A percentile compares a stretch with the other conserved stretches of the same genome.
phyloP scores from a whole-genome alignment of 1,140 invertebrate species.

The Zaprionus kolodkinae region DNA sequence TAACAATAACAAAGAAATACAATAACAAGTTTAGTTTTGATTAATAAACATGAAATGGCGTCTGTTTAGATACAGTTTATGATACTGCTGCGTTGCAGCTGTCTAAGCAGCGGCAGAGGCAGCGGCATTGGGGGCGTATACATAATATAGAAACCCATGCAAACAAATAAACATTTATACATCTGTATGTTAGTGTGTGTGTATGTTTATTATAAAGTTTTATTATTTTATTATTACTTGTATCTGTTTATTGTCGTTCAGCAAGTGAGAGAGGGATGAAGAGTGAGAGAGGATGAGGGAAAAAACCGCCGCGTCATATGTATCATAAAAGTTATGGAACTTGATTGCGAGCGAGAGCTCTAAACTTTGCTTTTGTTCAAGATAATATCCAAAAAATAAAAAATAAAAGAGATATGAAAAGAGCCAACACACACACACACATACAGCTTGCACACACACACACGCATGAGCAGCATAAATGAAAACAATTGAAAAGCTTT shows the following conservation, averaged over 20 bases:
- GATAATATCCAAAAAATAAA: slow-evolving; percentile 4
- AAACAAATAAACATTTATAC: slow-evolving; percentile 38
- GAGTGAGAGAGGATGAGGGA: not conserved
- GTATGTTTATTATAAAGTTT: slow-evolving; percentile 62
- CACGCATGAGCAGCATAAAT: slow-evolving; percentile 4
- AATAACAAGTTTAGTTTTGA: slow-evolving; percentile 77
- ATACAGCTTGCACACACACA: not conserved
- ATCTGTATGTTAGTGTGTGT: slow-evolving; percentile 1
- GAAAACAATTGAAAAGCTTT: slow-evolving; percentile 68
- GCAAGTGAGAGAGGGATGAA: not conserved
- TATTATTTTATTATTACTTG: slow-evolving; percentile 69
- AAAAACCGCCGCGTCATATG: slow-evolving; percentile 53
- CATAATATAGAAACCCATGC: slow-evolving; percentile 45
- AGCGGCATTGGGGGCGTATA: slow-evolving; percentile 36
- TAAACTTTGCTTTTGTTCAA: slow-evolving; percentile 50
- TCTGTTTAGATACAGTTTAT: slow-evolving; percentile 65
- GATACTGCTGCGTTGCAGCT: slow-evolving; percentile 24
- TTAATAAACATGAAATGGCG: slow-evolving; percentile 65
- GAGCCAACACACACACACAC: slow-evolving; percentile 1
- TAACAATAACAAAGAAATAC: slow-evolving; percentile 27
- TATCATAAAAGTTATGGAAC: slow-evolving; percentile 42
- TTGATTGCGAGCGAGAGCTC: slow-evolving; percentile 35
- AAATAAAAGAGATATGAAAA: slow-evolving; percentile 25
- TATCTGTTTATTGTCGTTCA: slow-evolving; percentile 56
- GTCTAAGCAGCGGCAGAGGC: slow-evolving; percentile 7